phyloP scores from a whole-genome alignment of 2,888 invertebrate species.

The Drosophila maculinotata region DNA sequence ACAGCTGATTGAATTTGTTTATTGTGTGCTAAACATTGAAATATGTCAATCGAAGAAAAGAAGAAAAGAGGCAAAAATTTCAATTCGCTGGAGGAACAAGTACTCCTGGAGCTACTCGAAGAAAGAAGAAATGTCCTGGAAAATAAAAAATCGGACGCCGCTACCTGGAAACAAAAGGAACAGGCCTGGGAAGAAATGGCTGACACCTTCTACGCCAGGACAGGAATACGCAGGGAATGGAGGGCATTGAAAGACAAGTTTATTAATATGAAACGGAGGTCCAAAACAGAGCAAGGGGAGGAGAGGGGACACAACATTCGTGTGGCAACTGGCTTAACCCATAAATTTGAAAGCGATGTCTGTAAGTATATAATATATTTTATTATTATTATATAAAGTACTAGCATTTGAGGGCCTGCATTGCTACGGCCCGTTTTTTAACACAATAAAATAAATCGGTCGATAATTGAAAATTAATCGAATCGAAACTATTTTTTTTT shows the following conservation, averaged over 20 bases:
- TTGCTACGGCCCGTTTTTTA: too few relatives aligned
- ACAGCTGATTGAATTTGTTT: conserved; percentile 24
- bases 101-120: conserved; percentile 20
- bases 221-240: conserved; percentile 32
- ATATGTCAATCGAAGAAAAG: conserved; percentile 27
- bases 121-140: conserved; percentile 17
- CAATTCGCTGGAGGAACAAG: conserved; percentile 23
- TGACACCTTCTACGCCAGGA: conserved; percentile 17
- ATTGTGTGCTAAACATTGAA: conserved; percentile 2
- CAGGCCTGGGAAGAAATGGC: conserved; percentile 41
- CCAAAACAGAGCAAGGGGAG: background rate
- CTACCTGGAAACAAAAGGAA: conserved; percentile 18
- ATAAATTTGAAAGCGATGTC: conserved; percentile 19
- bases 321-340: background rate
- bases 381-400: too few relatives aligned
- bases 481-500: too few relatives aligned
- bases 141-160: conserved; percentile 18
- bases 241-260: conserved; percentile 22
- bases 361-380: too few relatives aligned
- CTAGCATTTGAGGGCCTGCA: too few relatives aligned
- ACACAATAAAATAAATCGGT: too few relatives aligned
- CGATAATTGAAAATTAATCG: too few relatives aligned
- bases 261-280: conserved; percentile 24
- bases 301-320: conserved; percentile 1
- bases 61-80: conserved; percentile 38